Evolutionary conservation across 2,113 vertebrate species (phyloP).

Genomic region (Irena cyanogastra): DNA sequence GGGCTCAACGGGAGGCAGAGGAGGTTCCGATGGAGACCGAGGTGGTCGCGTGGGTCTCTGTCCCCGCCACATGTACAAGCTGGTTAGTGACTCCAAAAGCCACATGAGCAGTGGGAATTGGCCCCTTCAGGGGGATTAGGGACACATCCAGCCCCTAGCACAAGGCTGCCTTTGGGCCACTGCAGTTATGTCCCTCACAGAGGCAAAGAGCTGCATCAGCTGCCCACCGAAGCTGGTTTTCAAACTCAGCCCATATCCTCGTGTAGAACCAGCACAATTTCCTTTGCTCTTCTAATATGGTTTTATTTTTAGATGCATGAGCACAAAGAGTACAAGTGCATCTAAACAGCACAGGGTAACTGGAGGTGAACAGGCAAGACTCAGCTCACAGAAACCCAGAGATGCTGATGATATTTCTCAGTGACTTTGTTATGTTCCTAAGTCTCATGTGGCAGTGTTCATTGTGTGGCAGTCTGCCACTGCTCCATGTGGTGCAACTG

Average conservation of each 20-base stretch:
- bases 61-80: accelerated
- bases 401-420: neutral
- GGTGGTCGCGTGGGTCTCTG: accelerated
- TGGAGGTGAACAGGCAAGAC: neutral
- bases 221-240: neutral
- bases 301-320: neutral
- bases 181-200: neutral
- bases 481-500: neutral
- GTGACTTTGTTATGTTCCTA: neutral
- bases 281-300: neutral
- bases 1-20: neutral
- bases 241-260: neutral
- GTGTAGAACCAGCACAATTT: neutral
- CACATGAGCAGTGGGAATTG: neutral
- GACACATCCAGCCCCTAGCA: neutral
- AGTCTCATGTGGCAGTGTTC: no score
- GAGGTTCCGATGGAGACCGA: accelerated
- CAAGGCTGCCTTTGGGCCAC: neutral
- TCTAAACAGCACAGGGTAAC: neutral
- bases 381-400: neutral
- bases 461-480: accelerated
- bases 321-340: neutral
- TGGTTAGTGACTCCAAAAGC: neutral
- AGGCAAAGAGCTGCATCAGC: neutral
- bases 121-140: neutral